Percentiles rank a stretch among this genome's conserved stretches.
Evolutionary conservation across 2,888 invertebrate genomes (phyloP).

Genomic region (Helobdella robusta): DNA sequence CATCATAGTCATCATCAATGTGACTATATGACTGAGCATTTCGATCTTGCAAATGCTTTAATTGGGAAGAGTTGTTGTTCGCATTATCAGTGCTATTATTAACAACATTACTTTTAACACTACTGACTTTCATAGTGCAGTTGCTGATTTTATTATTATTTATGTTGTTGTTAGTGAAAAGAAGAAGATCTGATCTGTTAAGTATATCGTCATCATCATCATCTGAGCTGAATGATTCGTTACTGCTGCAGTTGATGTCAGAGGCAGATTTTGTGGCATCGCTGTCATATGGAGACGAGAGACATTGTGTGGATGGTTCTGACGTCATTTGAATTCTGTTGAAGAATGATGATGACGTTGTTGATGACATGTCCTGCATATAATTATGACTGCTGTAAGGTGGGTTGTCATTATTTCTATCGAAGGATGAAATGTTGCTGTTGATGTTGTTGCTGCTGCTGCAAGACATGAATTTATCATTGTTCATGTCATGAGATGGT

Average conservation of each 20-base stretch:
- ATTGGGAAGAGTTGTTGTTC: no score
- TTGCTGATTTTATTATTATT: no score
- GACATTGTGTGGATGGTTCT: no score
- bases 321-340: no score
- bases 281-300: conserved; percentile 27
- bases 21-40: no score
- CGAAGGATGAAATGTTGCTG: background rate
- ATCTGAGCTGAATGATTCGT: background rate
- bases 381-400: background rate
- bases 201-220: conserved; percentile 5
- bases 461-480: background rate
- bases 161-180: no score
- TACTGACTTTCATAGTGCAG: no score
- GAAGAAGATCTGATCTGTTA: background rate
- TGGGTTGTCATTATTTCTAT: background rate
- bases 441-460: background rate
- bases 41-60: no score
- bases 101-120: no score
- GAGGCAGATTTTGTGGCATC: conserved; percentile 26
- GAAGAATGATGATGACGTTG: background rate
- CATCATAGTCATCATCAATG: no score
- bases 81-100: no score
- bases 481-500: background rate
- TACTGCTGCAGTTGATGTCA: conserved; percentile 10
- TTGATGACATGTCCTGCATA: background rate